These are phyloP conservation scores for Lycorma delicatula DNA, from an alignment of 1,140 invertebrate genomes.

Conservation along the genomic window DNA sequence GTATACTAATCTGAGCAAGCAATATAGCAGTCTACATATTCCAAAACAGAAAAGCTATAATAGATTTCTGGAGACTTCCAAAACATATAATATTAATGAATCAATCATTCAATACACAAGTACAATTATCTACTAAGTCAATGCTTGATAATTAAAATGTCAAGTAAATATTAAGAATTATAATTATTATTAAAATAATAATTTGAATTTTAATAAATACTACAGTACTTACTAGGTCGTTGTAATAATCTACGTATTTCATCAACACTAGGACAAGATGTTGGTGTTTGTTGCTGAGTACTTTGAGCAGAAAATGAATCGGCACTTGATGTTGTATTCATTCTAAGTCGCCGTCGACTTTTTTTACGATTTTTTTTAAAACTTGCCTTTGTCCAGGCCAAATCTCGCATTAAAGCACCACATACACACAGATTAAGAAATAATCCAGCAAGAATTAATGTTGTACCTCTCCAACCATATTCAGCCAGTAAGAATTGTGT, in stretches of 20 bases:
- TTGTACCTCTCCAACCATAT: constrained; percentile 78
- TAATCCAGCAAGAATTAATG: constrained; percentile 70
- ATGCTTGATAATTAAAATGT: no score
- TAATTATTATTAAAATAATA: no score
- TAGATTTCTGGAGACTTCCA: no score
- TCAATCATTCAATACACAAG: no score
- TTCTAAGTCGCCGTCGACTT: constrained; percentile 42
- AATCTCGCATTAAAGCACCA: constrained; percentile 73
- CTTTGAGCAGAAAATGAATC: constrained; percentile 33
- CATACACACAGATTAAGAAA: constrained; percentile 83
- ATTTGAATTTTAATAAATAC: no score
- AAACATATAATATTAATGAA: no score
- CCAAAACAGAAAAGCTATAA: no score
- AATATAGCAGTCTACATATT: no score
- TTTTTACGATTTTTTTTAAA: constrained; percentile 46
- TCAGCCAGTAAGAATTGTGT: constrained; percentile 63
- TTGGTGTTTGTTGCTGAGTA: constrained; percentile 39
- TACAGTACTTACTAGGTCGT: constrained; percentile 14
- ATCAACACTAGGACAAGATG: constrained; percentile 51
- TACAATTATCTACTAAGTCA: no score
- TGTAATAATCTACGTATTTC: constrained; percentile 56
- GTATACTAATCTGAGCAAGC: no score
- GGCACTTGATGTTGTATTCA: constrained; percentile 33
- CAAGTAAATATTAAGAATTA: no score
- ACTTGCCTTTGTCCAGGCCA: constrained; percentile 62